These are phyloP conservation scores for Betta splendens DNA, from an alignment of 2,797 vertebrate genomes.

Conservation along the genomic window DNA sequence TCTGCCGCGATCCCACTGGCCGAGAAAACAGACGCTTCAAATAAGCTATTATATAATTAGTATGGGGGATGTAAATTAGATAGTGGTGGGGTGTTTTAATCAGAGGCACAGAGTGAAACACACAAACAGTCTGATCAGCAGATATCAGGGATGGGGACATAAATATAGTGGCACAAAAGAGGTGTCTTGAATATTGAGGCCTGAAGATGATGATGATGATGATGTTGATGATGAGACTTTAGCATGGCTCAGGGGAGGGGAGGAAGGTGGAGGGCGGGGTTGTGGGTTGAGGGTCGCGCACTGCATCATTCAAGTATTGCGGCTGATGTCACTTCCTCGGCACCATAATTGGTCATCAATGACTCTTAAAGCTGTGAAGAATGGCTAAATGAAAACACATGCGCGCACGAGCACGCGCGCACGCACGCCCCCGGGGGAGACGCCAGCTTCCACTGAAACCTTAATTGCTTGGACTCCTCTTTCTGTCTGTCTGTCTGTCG, in stretches of 20 bases:
- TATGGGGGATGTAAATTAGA: conserved; percentile 34
- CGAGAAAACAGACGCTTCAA: conserved; percentile 18
- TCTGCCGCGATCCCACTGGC: conserved; percentile 40
- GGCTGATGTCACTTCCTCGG: conserved; percentile 73
- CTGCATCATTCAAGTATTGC: conserved; percentile 66
- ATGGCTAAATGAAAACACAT: conserved; percentile 42
- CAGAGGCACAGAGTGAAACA: conserved; percentile 11
- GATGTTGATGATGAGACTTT: conserved; percentile 16
- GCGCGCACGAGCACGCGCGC: conserved; percentile 14
- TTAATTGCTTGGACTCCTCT: conserved; percentile 53
- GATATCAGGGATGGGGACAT: conserved; percentile 3
- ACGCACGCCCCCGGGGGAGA: conserved; percentile 20
- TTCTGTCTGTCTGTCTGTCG: background rate
- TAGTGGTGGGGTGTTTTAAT: conserved; percentile 35
- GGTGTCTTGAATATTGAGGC: conserved; percentile 4
- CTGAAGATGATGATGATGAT: conserved; percentile 5
- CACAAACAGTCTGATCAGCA: conserved; percentile 15
- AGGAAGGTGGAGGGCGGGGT: background rate
- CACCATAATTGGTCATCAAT: conserved; percentile 69
- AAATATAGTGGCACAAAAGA: background rate
- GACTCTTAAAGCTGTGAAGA: conserved; percentile 50
- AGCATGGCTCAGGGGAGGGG: conserved; percentile 5
- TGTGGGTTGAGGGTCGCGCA: conserved; percentile 1
- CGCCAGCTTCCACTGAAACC: conserved; percentile 42
- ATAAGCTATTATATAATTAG: conserved; percentile 59